Evolutionary conservation across 2,888 invertebrate species (phyloP).

Genomic region (Agrotis puta): DNA sequence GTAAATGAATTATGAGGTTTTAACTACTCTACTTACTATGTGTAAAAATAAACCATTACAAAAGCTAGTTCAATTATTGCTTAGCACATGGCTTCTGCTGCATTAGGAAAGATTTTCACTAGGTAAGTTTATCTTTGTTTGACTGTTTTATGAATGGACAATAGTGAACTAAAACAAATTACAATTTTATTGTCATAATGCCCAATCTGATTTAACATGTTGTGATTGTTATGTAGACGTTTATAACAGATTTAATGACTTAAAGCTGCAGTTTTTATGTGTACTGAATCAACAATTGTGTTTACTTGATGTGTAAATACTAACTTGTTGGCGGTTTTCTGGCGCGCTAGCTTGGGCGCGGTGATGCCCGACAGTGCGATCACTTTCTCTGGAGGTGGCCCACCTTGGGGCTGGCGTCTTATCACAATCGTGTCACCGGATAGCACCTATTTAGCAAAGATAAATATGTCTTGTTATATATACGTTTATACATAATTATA

Average conservation of each 20-base stretch:
- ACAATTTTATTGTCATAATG: not conserved
- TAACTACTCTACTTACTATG: not conserved
- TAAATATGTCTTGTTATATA: slow-evolving; percentile 19
- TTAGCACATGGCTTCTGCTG: not conserved
- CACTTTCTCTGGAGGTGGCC: slow-evolving; percentile 97
- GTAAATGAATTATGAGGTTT: not conserved
- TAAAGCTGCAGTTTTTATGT: slow-evolving; percentile 29
- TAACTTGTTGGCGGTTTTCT: slow-evolving; percentile 86
- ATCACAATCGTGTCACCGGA: slow-evolving; percentile 99
- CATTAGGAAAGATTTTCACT: not conserved
- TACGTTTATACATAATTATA: slow-evolving; percentile 25
- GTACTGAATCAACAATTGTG: slow-evolving; percentile 32
- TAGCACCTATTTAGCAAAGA: slow-evolving; percentile 93
- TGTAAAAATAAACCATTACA: not conserved
- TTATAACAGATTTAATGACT: slow-evolving; percentile 33
- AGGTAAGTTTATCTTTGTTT: not conserved
- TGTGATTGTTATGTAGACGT: slow-evolving; percentile 19
- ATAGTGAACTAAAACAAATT: not conserved
- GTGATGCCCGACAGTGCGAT: slow-evolving; percentile 97
- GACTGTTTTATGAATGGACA: not conserved
- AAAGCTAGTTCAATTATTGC: slow-evolving; percentile 4
- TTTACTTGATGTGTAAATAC: slow-evolving; percentile 55
- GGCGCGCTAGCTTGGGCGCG: slow-evolving; percentile 95
- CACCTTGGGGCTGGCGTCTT: slow-evolving; percentile 95
- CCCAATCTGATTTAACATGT: not conserved